These are phyloP conservation scores for Branchinecta lynchi DNA, from an alignment of 1,140 invertebrate genomes.

Conservation along the genomic window DNA sequence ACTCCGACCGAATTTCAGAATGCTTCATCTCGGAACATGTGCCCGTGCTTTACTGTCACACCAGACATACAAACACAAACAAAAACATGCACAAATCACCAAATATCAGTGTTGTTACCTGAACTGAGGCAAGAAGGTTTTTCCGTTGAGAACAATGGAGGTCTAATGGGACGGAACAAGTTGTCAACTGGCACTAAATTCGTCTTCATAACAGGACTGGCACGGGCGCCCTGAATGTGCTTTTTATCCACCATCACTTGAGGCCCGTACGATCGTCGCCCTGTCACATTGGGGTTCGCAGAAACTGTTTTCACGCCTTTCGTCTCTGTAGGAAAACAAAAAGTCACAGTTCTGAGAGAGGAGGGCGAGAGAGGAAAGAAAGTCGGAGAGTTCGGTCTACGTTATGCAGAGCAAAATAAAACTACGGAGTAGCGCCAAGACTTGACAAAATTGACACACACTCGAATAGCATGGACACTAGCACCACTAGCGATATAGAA, in stretches of 20 bases:
- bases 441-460: too few relatives aligned
- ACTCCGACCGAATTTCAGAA: too few relatives aligned
- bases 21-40: too few relatives aligned
- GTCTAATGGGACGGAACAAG: not conserved
- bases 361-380: too few relatives aligned
- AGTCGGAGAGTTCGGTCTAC: too few relatives aligned
- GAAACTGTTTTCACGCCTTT: not conserved
- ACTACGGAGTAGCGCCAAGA: too few relatives aligned
- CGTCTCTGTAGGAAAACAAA: too few relatives aligned
- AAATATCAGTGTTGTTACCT: constrained; percentile 3
- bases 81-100: constrained; percentile 5
- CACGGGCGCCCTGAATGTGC: not conserved
- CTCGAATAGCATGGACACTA: too few relatives aligned
- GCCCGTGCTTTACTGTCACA: too few relatives aligned
- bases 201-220: not conserved
- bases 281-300: not conserved
- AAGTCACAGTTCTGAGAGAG: too few relatives aligned
- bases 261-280: not conserved
- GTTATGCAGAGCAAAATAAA: too few relatives aligned
- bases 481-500: too few relatives aligned
- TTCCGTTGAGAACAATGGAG: not conserved
- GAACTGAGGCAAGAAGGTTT: not conserved
- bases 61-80: not conserved
- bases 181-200: not conserved
- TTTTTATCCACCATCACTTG: not conserved